Base-by-base conservation (phyloP, 2,888 invertebrate species). In the Diloba caeruleocephala region DNA sequence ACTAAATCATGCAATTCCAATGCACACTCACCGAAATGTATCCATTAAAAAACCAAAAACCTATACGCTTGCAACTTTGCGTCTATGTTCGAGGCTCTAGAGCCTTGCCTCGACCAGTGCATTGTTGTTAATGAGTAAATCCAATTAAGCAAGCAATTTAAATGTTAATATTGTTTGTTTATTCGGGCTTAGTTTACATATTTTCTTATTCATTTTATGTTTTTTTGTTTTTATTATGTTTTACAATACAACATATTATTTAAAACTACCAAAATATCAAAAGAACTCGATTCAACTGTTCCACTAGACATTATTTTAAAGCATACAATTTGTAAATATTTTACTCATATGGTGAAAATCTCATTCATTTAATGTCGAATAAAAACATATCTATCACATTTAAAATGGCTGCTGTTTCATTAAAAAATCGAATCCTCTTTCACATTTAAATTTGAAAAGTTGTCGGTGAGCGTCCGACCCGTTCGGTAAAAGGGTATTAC, bases 401-500 rank as follows among this genome's bases (percentile, higher is more conserved):
- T 62, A 61, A 73, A 65, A 73, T 61, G 50, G 54, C 58, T 36
- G 58, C 59, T 74, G 68, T 71, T 75, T 78, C 56, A 74, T 80
- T 86, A 78, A 79, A 85, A 87, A 88, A 79, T 79, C 59, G 76
- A 78, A 81, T 76, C 71, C 81, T 74, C 83, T 82, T 85, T 85
- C 81, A 79, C 71, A 89, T 90, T 91, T 87, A 88, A 89, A 91
- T 90, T 89, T 88, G 81, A 87, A 89, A 90, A 89, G 86, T 88
- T 88, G 85, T 83, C 80, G 83, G 81, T 76, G 65, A 71, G 78
- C 79, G 79, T 74, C 74, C 78, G 78, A 75, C 71, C 81, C 71
- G 79, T 74, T 82, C 84, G 84, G 87, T 87, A 87, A 89, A 89
- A 89, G 89, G 87, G 89, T 89, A 92, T 92, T 92, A 92, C 90